phyloP scores from a whole-genome alignment of 2,113 vertebrate genomes.

The Cyphomyrus plagiostoma region DNA sequence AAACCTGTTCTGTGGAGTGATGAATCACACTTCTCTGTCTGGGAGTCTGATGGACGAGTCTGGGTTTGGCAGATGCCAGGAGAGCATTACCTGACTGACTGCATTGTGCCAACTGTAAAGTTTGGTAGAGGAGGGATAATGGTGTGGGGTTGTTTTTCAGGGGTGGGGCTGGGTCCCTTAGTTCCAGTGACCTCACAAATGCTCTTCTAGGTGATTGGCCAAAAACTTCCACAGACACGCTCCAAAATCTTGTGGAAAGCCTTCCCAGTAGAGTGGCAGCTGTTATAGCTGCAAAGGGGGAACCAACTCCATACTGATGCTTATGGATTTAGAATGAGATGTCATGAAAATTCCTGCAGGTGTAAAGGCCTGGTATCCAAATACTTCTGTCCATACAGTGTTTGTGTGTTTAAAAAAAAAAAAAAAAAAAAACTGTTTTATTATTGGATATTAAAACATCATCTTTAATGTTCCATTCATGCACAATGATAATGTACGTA shows the following conservation, averaged over 20 bases:
- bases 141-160: neutral
- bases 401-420: too few species aligned
- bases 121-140: neutral
- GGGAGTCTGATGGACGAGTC: neutral
- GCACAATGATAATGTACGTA: neutral
- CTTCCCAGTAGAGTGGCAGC: neutral
- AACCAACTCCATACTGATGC: neutral
- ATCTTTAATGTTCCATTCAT: neutral
- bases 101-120: neutral
- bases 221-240: neutral
- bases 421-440: neutral
- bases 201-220: neutral
- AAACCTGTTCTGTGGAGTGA: neutral
- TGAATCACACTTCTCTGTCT: neutral
- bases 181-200: neutral
- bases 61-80: neutral
- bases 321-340: neutral
- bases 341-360: neutral
- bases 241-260: neutral
- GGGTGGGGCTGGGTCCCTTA: neutral
- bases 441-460: neutral
- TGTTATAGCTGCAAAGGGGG: neutral
- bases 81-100: neutral
- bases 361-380: neutral
- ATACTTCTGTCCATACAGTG: neutral